These are phyloP conservation scores for Amphiduros pacificus DNA, from an alignment of 2,888 invertebrate species.

Conservation along the genomic window DNA sequence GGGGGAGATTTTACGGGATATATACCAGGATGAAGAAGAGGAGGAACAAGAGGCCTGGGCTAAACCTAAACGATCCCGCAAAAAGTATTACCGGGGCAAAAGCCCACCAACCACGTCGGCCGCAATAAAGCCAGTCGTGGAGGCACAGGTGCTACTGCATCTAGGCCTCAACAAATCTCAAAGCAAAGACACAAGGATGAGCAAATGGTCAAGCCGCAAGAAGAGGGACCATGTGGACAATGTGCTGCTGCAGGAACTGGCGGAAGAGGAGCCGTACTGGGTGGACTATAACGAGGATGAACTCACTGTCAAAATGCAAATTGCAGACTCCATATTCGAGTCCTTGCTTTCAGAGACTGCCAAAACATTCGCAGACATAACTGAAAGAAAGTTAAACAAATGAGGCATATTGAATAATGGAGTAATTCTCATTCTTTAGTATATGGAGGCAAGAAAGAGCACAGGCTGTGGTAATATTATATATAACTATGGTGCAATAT, in stretches of 20 bases:
- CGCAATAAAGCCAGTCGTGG: conserved; percentile 43
- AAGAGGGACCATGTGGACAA: conserved; percentile 71
- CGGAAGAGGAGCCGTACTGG: conserved; percentile 75
- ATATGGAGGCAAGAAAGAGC: no score
- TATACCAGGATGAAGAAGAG: conserved; percentile 48
- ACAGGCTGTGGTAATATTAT: no score
- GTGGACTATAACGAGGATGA: conserved; percentile 75
- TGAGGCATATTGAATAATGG: no score
- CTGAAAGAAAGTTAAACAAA: no score
- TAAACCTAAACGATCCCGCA: conserved; percentile 51
- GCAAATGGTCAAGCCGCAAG: conserved; percentile 50
- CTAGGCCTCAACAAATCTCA: conserved; percentile 40
- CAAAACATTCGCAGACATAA: neutral
- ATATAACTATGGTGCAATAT: no score
- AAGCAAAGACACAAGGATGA: conserved; percentile 27
- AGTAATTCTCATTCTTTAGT: no score
- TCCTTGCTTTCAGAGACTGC: conserved; percentile 64
- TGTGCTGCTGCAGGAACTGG: conserved; percentile 71
- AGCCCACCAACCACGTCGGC: conserved; percentile 47
- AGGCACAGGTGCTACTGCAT: conserved; percentile 41
- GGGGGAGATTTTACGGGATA: conserved; percentile 53
- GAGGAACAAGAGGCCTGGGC: conserved; percentile 62
- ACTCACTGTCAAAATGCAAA: conserved; percentile 67
- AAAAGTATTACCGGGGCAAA: conserved; percentile 42
- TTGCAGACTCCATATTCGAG: conserved; percentile 66